These are phyloP conservation scores for Acanthisitta chloris DNA, from an alignment of 2,113 vertebrate genomes.

Conservation along the genomic window DNA sequence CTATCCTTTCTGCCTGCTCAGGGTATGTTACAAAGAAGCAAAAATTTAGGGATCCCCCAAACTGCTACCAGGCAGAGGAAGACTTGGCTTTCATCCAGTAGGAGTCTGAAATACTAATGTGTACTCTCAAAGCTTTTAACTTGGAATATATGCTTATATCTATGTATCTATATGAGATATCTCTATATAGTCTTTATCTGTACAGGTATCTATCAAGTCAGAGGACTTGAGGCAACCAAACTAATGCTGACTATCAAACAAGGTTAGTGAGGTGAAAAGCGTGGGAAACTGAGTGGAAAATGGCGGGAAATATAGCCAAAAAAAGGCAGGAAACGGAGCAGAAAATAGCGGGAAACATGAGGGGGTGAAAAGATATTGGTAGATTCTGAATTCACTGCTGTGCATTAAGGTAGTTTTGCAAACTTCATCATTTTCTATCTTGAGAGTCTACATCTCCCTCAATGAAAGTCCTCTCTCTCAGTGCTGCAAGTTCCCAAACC, in stretches of 20 bases:
- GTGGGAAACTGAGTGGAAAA: no score
- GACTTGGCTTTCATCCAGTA: background rate
- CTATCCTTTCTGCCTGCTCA: background rate
- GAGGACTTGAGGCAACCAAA: background rate
- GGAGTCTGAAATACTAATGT: fast-evolving
- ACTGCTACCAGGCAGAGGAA: background rate
- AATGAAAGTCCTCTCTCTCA: background rate
- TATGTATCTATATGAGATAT: background rate
- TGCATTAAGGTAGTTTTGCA: background rate
- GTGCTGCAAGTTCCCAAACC: background rate
- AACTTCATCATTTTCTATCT: background rate
- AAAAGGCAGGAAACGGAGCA: no score
- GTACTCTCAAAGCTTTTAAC: background rate
- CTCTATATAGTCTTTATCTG: no score
- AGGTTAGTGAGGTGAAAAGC: background rate
- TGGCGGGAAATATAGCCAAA: no score
- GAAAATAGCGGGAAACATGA: no score
- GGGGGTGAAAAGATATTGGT: fast-evolving
- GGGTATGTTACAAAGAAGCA: background rate
- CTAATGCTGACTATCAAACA: background rate
- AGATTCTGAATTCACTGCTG: background rate
- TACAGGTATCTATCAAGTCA: background rate
- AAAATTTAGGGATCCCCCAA: background rate
- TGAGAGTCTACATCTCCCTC: background rate
- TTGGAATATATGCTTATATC: background rate